Evolutionary conservation across 2,797 vertebrate species (phyloP).

Genomic region (Lacerta bilineata): DNA sequence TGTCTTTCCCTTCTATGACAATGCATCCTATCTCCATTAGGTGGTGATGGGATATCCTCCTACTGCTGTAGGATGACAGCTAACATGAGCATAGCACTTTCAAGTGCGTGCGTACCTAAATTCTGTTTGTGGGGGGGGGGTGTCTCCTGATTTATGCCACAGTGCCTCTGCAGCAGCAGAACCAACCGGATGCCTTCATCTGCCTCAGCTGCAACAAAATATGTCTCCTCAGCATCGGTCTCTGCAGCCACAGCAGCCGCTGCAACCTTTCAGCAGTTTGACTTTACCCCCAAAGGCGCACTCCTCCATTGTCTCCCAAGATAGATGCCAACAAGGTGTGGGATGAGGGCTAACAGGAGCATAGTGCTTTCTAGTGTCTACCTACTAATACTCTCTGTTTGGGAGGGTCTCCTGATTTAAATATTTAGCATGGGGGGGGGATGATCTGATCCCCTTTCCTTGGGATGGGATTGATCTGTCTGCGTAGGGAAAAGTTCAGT

Average conservation of each 20-base stretch:
- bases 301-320: no score
- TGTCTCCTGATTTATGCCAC: no score
- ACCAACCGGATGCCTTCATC: no score
- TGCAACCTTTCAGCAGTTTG: no score
- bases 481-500: neutral
- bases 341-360: neutral
- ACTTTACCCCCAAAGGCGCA: no score
- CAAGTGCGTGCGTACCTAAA: neutral
- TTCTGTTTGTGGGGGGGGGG: neutral
- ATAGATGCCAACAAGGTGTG: neutral
- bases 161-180: no score
- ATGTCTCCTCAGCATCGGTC: no score
- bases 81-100: neutral
- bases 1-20: neutral
- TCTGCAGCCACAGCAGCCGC: no score
- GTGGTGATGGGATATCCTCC: neutral
- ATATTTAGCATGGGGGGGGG: neutral
- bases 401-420: neutral
- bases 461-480: neutral
- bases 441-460: neutral
- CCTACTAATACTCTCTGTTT: neutral
- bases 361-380: neutral
- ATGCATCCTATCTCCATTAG: neutral
- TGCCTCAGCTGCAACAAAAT: no score
- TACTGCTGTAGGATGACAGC: neutral